phyloP scores from a whole-genome alignment of 2,113 vertebrate genomes.

The Aptenodytes patagonicus region DNA sequence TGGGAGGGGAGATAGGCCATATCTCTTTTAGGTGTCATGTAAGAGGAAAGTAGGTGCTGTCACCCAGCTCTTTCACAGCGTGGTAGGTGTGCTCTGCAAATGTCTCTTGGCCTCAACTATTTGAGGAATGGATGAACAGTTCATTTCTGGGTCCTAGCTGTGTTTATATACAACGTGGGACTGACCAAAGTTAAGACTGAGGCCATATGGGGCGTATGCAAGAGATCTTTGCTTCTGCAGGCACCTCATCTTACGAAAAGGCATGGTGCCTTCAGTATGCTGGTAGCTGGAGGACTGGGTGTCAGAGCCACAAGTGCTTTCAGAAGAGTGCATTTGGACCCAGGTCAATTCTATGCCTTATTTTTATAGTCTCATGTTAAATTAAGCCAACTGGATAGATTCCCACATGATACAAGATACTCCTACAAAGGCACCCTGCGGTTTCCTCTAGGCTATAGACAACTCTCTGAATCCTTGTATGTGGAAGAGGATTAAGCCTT shows the following conservation, averaged over 20 bases:
- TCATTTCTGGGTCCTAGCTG: neutral
- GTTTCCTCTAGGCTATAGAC: neutral
- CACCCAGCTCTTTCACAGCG: fast-evolving
- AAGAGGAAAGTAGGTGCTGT: neutral
- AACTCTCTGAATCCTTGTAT: neutral
- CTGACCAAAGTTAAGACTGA: neutral
- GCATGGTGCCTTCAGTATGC: neutral
- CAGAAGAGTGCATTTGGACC: neutral
- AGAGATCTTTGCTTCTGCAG: neutral
- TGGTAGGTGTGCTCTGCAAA: neutral
- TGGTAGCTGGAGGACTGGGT: neutral
- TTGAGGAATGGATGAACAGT: neutral
- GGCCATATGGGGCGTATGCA: fast-evolving
- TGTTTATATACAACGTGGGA: neutral
- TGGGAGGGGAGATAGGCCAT: neutral
- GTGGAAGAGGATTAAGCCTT: neutral
- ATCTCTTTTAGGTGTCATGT: fast-evolving
- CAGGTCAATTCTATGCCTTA: neutral
- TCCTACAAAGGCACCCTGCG: neutral
- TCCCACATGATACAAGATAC: neutral
- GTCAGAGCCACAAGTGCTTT: neutral
- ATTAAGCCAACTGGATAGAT: neutral
- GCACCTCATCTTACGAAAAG: neutral
- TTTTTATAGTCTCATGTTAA: neutral
- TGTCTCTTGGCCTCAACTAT: neutral